Conservation (phyloP, 2,113 vertebrate genomes). For the Datnioides undecimradiatus region DNA sequence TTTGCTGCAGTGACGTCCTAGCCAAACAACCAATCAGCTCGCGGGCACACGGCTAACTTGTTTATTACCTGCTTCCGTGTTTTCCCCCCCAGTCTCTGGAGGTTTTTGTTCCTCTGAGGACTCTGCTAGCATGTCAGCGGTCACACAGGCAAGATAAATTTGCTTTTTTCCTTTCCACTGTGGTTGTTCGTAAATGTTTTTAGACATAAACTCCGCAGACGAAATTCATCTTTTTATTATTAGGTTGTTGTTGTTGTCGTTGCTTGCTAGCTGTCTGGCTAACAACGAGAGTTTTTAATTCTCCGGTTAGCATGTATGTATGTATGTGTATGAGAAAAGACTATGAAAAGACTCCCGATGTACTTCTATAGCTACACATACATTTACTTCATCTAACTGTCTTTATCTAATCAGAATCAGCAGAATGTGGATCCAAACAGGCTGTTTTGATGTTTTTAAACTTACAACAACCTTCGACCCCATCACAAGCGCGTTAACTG, state of each 20-base stretch:
- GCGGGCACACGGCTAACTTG: rapidly evolving
- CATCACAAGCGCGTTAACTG: background rate
- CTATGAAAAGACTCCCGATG: no score
- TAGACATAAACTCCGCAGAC: background rate
- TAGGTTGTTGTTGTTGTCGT: background rate
- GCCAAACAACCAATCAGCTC: slow-evolving; percentile 41
- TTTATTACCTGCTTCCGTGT: slow-evolving; percentile 28
- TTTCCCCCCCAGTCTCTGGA: background rate
- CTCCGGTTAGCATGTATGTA: no score
- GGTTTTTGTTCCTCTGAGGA: background rate
- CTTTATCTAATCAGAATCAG: background rate
- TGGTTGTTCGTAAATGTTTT: background rate
- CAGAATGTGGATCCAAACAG: background rate
- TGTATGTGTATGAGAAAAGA: no score
- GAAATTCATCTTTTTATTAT: no score
- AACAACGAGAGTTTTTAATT: background rate
- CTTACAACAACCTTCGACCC: background rate
- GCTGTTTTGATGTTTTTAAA: background rate
- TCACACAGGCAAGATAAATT: slow-evolving; percentile 46
- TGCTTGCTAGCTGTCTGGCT: background rate
- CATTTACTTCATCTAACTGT: background rate
- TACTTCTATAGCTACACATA: background rate
- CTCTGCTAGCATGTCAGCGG: background rate
- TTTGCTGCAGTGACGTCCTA: slow-evolving; percentile 7
- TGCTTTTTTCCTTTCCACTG: background rate